Conservation (phyloP, 2,113 vertebrate genomes). For the Sander lucioperca region DNA sequence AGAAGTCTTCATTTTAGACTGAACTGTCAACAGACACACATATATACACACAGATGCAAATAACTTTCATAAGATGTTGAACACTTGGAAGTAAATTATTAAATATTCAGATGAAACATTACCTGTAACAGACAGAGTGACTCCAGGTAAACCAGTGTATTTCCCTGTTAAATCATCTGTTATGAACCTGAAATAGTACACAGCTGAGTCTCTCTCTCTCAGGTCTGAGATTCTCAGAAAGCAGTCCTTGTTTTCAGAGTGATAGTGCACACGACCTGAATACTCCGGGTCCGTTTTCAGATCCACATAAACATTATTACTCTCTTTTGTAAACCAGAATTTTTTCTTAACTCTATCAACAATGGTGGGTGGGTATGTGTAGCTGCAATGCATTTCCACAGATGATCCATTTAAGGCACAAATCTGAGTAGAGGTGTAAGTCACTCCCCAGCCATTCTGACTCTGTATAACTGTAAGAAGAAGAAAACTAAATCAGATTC, state of each 20-base stretch:
- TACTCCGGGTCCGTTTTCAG: not conserved
- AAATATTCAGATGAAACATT: not conserved
- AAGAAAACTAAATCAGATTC: too few species aligned
- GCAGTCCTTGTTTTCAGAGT: accelerated
- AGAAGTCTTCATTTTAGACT: not conserved
- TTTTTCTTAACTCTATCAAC: too few species aligned
- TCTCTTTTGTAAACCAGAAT: not conserved
- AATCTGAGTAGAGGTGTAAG: too few species aligned
- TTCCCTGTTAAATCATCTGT: not conserved
- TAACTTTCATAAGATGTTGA: not conserved
- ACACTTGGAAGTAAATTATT: not conserved
- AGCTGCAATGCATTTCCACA: too few species aligned
- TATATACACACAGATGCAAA: too few species aligned
- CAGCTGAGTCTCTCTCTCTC: slow-evolving; percentile 9
- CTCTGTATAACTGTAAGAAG: too few species aligned
- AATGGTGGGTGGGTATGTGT: too few species aligned
- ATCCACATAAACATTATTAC: not conserved
- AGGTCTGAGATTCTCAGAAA: slow-evolving; percentile 14
- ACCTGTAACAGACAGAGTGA: slow-evolving; percentile 22
- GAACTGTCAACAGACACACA: not conserved
- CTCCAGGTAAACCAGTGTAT: not conserved
- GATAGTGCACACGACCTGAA: not conserved
- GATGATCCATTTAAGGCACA: too few species aligned
- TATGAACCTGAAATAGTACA: not conserved
- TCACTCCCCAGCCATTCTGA: too few species aligned